Evolutionary conservation across 2,888 invertebrate species (phyloP), one percentile per base, ranked within the genome.

Genomic region (Seira musarum): DNA sequence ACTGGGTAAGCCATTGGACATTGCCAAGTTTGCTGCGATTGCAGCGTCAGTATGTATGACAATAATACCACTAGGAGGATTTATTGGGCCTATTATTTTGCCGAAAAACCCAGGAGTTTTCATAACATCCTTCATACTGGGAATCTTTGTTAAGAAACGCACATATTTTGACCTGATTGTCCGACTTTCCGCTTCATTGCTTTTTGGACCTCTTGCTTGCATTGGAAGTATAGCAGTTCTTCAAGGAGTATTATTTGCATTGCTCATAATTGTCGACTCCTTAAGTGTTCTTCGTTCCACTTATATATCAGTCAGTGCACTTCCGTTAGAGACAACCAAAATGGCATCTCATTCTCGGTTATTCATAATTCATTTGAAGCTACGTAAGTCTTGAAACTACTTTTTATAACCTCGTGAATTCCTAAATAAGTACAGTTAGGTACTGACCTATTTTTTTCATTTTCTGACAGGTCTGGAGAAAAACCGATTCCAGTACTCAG

Each of bases 1-100:
- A 0, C 19, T 63, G 13, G 71, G 71, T 17, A 71, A 22, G 25
- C 8, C 13, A 17, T 15, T 35, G 1, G 71, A 71, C 25, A n/a
- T 64, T 40, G 71, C 63, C 15, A 71, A 71, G 19, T 13, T 71
- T 8, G 63, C 71, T 2, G 60, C 60, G 13, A 5, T 60, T 1
- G 71, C 63, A n/a, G 71, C 71, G 2, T 5, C 46, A 1, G 21
- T 22, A 3, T 63, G 63, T n/a, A 71, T 71, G 71, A 46, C 64
- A 17, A 17, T 71, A 17, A 71, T 64, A 30, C 30, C 30, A 5
- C 3, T 30, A 8, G 30, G 30, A 30, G 8, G 30, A 5, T 30
- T 30, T 30, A 5, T 49, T 15, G 49, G 25, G 17, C 35, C 70
- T 1, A 1, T 19, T 21, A 35, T 61, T 0, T 1, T 70, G 13